Evolutionary conservation across 2,113 vertebrate species (phyloP).

Genomic region (Oxygymnocypris stewartii): DNA sequence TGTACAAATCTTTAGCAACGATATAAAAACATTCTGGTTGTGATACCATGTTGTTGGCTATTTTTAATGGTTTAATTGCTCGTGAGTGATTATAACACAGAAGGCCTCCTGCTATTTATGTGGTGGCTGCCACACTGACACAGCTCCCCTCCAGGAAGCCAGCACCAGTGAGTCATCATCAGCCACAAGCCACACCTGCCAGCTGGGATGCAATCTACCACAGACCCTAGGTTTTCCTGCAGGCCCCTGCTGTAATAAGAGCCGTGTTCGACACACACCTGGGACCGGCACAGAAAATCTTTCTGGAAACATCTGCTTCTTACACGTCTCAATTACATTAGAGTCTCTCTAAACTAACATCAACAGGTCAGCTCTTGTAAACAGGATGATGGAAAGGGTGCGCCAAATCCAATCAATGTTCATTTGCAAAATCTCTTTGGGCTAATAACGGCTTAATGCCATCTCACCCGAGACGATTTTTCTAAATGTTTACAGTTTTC

Average conservation of each 20-base stretch:
- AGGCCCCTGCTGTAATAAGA: conserved; percentile 12
- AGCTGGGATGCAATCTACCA: conserved; percentile 66
- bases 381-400: conserved; percentile 19
- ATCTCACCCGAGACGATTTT: conserved; percentile 39
- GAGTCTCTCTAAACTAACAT: conserved; percentile 12
- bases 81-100: conserved; percentile 5
- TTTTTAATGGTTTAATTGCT: conserved; percentile 10
- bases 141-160: conserved; percentile 48
- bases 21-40: not conserved
- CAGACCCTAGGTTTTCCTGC: conserved; percentile 42
- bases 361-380: conserved; percentile 24
- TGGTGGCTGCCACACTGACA: conserved; percentile 21
- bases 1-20: not conserved
- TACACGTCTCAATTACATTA: conserved; percentile 18
- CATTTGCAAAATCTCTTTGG: conserved; percentile 27
- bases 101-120: not conserved
- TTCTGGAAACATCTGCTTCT: not conserved
- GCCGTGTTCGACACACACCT: conserved; percentile 58
- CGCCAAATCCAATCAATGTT: conserved; percentile 27
- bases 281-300: conserved; percentile 51
- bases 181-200: conserved; percentile 72
- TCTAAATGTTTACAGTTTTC: conserved; percentile 47
- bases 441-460: conserved; percentile 21
- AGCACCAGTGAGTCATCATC: conserved; percentile 56
- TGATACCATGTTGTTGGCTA: not conserved